phyloP scores from a whole-genome alignment of 2,888 invertebrate species.

The Pimpla rufipes region DNA sequence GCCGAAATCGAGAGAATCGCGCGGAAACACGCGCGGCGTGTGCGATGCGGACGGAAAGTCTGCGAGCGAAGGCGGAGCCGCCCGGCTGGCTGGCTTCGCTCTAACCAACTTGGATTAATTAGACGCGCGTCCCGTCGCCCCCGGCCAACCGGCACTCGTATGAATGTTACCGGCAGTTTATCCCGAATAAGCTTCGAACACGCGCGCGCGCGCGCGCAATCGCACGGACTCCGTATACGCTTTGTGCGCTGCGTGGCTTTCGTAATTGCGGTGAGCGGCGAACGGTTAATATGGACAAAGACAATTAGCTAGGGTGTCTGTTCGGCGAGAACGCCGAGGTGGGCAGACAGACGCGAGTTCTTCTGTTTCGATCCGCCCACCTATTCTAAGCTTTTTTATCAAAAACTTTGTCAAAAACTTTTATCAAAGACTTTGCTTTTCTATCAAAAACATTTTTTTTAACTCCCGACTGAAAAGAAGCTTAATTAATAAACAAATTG shows the following conservation, averaged over 20 bases:
- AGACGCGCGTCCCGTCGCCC: slow-evolving; percentile 34
- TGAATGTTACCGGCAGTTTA: slow-evolving; percentile 32
- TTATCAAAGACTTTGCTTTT: too few species aligned
- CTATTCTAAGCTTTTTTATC: too few species aligned
- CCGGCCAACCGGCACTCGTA: slow-evolving; percentile 24
- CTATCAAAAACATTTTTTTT: too few species aligned
- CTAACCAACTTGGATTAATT: slow-evolving; percentile 60
- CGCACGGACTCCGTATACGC: neutral
- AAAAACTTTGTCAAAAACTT: too few species aligned
- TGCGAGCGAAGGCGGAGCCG: neutral
- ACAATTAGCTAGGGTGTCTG: neutral
- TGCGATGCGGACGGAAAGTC: slow-evolving; percentile 1
- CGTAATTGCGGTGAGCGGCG: slow-evolving; percentile 31
- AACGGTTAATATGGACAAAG: slow-evolving; percentile 27
- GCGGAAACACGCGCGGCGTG: neutral
- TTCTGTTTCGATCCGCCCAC: too few species aligned
- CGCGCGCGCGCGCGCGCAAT: slow-evolving; percentile 5
- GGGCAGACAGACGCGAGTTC: neutral
- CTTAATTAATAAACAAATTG: too few species aligned
- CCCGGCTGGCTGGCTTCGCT: slow-evolving; percentile 31
- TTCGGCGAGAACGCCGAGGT: neutral
- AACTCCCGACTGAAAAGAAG: too few species aligned
- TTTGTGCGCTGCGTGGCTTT: slow-evolving; percentile 7
- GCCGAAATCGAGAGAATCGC: slow-evolving; percentile 24
- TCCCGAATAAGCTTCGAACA: slow-evolving; percentile 30